These are phyloP conservation scores for Siderastrea siderea DNA, from an alignment of 92 coral and sea anemone genomes.

Conservation along the genomic window DNA sequence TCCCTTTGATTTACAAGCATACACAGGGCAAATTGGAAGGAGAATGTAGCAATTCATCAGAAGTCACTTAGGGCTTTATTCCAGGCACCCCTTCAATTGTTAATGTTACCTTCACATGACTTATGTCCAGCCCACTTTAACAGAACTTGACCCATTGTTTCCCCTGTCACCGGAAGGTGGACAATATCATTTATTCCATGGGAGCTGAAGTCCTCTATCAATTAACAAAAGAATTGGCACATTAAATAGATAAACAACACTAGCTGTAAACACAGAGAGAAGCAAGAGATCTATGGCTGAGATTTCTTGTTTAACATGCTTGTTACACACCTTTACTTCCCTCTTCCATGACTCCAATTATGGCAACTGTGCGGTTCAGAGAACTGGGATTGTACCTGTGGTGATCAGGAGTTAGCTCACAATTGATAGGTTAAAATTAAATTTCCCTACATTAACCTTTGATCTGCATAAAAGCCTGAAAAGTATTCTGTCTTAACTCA, in stretches of 20 bases:
- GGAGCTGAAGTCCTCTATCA: conserved; percentile 65
- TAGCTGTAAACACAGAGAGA: neutral
- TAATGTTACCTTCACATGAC: conserved; percentile 62
- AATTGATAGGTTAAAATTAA: neutral
- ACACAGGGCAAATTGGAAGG: no score
- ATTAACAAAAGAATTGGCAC: neutral
- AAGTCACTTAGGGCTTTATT: no score
- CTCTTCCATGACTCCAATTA: conserved; percentile 73
- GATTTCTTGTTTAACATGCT: neutral
- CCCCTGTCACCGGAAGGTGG: conserved; percentile 72
- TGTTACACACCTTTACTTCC: conserved; percentile 27
- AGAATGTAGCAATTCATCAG: no score
- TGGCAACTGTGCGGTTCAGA: conserved; percentile 70
- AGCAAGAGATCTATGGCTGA: neutral
- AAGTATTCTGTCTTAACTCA: no score
- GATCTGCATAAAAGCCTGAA: no score
- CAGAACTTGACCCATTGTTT: conserved; percentile 66
- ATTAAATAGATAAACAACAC: neutral
- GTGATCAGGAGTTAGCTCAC: neutral
- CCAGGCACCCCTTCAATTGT: no score
- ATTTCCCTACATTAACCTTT: no score
- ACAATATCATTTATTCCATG: conserved; percentile 77
- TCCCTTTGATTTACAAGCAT: no score
- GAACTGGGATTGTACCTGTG: conserved; percentile 74
- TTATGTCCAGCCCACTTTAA: conserved; percentile 85